These are phyloP conservation scores for Chironomus riparius DNA, from an alignment of 2,888 invertebrate genomes.

Conservation along the genomic window DNA sequence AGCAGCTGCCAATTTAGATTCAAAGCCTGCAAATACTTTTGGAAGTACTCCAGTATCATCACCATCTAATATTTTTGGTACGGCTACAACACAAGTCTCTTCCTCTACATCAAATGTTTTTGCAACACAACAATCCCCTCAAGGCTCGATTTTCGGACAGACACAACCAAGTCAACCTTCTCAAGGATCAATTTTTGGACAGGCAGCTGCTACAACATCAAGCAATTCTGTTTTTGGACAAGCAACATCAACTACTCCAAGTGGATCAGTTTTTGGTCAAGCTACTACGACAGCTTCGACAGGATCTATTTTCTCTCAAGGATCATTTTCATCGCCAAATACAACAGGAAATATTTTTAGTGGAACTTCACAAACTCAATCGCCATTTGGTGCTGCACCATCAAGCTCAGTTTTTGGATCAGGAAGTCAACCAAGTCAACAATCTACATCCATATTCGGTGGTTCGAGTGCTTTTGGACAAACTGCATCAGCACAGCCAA, in stretches of 20 bases:
- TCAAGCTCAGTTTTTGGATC: too few species aligned
- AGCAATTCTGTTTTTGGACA: background rate
- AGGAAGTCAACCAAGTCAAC: background rate
- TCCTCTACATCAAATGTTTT: background rate
- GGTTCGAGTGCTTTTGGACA: background rate
- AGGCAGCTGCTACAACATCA: background rate
- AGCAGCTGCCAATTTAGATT: background rate
- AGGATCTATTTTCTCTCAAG: constrained; percentile 16
- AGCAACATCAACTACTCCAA: background rate
- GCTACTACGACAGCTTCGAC: background rate
- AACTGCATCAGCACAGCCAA: background rate
- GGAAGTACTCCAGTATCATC: background rate
- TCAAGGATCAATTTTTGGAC: too few species aligned
- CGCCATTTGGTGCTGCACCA: too few species aligned
- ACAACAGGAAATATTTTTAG: background rate
- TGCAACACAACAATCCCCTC: background rate
- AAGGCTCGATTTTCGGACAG: background rate
- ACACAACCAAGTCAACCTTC: background rate
- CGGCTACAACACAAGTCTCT: background rate
- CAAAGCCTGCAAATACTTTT: background rate
- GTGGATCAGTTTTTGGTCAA: constrained; percentile 4
- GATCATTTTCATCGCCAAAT: background rate
- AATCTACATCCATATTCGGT: too few species aligned
- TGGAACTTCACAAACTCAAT: background rate
- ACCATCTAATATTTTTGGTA: constrained; percentile 12